phyloP scores from a whole-genome alignment of 2,113 vertebrate species.

The Oreochromis spilurus region DNA sequence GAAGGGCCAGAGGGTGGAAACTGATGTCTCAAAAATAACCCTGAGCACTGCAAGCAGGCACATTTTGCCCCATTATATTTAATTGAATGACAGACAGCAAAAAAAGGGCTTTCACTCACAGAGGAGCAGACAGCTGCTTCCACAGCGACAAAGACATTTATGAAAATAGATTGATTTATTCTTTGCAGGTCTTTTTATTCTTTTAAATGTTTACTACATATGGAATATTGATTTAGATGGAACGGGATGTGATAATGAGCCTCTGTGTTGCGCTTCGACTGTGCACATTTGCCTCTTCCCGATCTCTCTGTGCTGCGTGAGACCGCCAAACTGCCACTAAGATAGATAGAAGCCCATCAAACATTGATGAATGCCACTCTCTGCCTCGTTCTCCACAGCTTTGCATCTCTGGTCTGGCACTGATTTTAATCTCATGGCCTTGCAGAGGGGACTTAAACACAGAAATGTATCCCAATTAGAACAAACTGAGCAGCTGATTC shows the following conservation, averaged over 20 bases:
- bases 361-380: conserved; percentile 64
- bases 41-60: not conserved
- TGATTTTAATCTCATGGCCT: conserved; percentile 26
- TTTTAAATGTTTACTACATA: conserved; percentile 3
- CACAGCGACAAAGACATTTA: not conserved
- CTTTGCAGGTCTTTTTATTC: conserved; percentile 4
- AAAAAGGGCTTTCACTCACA: not conserved
- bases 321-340: conserved; percentile 5
- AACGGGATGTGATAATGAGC: not conserved
- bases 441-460: not conserved
- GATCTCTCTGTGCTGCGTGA: not conserved
- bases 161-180: not conserved
- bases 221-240: conserved; percentile 24
- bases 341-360: conserved; percentile 50
- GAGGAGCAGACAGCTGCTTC: not conserved
- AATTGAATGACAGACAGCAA: conserved; percentile 7
- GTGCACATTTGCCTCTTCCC: not conserved
- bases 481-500: not conserved
- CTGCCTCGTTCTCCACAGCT: conserved; percentile 42
- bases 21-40: conserved; percentile 6
- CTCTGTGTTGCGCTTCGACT: not conserved
- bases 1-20: not conserved
- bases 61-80: conserved; percentile 1
- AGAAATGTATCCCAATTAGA: not conserved
- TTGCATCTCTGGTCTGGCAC: conserved; percentile 43